Evolutionary conservation across 23 tunicate genomes (phyloP).

Genomic region (Ascidia mentula): DNA sequence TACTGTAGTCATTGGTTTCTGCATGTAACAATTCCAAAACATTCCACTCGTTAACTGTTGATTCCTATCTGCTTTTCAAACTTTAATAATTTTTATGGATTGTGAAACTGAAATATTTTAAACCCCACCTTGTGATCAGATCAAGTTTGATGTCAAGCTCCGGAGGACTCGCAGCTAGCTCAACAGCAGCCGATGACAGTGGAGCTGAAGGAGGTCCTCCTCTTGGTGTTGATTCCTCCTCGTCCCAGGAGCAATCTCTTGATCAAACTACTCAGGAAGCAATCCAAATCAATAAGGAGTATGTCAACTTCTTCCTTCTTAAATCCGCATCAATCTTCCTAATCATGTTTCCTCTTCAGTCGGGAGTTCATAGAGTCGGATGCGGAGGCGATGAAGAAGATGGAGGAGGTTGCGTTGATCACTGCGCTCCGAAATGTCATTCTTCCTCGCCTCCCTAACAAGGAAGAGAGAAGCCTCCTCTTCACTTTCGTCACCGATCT

Average conservation of each 20-base stretch:
- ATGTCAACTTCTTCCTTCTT: no score
- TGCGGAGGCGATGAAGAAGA: conserved; percentile 71
- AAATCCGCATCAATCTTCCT: neutral
- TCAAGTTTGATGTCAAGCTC: conserved; percentile 70
- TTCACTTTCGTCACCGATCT: conserved; percentile 74
- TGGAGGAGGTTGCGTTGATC: conserved; percentile 84
- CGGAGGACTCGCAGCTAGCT: conserved; percentile 47
- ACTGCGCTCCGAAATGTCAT: conserved; percentile 72
- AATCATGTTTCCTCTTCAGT: conserved; percentile 16
- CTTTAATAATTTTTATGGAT: neutral
- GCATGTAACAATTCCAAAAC: no score
- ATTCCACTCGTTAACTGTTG: no score
- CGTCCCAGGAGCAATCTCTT: conserved; percentile 42
- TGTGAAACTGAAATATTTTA: neutral
- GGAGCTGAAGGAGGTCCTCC: conserved; percentile 19
- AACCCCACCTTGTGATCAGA: conserved; percentile 16
- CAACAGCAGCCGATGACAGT: conserved; percentile 42
- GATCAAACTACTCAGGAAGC: conserved; percentile 54
- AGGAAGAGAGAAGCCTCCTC: conserved; percentile 55
- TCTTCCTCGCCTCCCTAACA: conserved; percentile 46
- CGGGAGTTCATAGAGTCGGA: conserved; percentile 67
- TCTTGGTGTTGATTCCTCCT: conserved; percentile 15
- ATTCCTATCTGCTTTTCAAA: no score
- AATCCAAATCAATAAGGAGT: conserved; percentile 58
- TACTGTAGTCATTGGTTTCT: no score